Base-by-base conservation (phyloP, 2,797 vertebrate species). In the Falco biarmicus region DNA sequence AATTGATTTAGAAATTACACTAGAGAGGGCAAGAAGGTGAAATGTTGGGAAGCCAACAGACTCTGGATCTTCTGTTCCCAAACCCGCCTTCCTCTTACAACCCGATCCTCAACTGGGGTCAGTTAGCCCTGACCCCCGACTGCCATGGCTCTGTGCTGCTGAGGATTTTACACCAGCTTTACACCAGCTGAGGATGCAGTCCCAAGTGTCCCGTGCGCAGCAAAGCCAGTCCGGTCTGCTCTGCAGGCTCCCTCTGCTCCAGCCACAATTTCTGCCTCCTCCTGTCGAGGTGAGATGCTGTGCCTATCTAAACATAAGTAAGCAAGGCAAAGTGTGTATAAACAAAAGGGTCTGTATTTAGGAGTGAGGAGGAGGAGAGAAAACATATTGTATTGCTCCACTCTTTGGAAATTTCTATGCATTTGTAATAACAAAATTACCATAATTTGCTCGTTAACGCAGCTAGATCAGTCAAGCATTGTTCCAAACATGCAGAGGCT, bases 371-470 rank as follows among this genome's bases (percentile, higher is more conserved):
- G 97, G 97, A 97, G 95, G 97, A 96, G 96, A 95, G 95, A 97
- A 97, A 98, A 97, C 97, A 96, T 96, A 98, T 97, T 98, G 98
- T 98, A 97, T 97, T 98, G 96, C 97, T 98, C 95, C 96, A 98
- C 83, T 98, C 98, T 98, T 98, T 93, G 96, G 98, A 98, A 98
- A 98, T 98, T 98, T 98, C 98, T 98, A 98, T 98, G 98, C 98
- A 98, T 98, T 98, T 98, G 98, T 98, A 98, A 98, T 98, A 98
- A 98, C 98, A 98, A 98, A 98, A 98, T 98, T 98, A 98, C 98
- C 98, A 98, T 98, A 98, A 98, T 98, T 98, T 98, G 98, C 98
- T 98, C 98, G 97, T 98, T 98, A 98, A 98, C 96, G 95, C 97
- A 96, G 98, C 98, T 98, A 98, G 98, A 98, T 98, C 98, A 98